Conservation (phyloP, 2,888 invertebrate genomes). For the Temnothorax ravouxi region DNA sequence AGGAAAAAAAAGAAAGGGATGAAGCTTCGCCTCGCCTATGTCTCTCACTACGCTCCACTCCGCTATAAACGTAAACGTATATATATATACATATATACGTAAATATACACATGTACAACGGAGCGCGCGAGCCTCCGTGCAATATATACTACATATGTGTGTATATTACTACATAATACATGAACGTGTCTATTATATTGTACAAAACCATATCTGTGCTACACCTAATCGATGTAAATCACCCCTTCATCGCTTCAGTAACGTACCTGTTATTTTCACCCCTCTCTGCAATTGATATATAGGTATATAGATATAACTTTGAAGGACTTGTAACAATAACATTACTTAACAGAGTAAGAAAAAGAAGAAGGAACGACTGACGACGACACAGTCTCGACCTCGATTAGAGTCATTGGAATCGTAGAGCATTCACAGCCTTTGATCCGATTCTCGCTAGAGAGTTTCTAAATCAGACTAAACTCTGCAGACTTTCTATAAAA, state of each 20-base stretch:
- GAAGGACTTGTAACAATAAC: conserved; percentile 57
- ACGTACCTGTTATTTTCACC: conserved; percentile 82
- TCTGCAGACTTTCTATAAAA: background rate
- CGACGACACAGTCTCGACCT: conserved; percentile 41
- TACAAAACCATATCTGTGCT: conserved; percentile 84
- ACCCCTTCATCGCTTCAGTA: conserved; percentile 85
- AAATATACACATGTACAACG: conserved; percentile 58
- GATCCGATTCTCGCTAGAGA: background rate
- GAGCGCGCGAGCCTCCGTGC: conserved; percentile 7
- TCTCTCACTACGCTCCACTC: conserved; percentile 86
- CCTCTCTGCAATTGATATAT: conserved; percentile 73
- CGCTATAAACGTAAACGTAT: conserved; percentile 80
- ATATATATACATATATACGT: conserved; percentile 68
- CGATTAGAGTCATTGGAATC: conserved; percentile 20
- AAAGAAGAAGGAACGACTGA: conserved; percentile 52
- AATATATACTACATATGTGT: conserved; percentile 41
- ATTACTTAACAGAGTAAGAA: conserved; percentile 61
- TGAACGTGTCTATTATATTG: conserved; percentile 79
- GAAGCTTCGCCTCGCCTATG: conserved; percentile 86
- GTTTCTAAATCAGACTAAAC: background rate
- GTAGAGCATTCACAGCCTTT: conserved; percentile 1
- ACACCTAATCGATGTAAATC: conserved; percentile 86
- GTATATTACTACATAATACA: conserved; percentile 63
- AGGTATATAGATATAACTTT: conserved; percentile 57
- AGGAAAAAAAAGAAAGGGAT: conserved; percentile 77